Percentiles rank a stretch among this genome's conserved stretches.
Conservation (phyloP, 2,797 vertebrate species). For the Microctenopoma stevenorrisi region DNA sequence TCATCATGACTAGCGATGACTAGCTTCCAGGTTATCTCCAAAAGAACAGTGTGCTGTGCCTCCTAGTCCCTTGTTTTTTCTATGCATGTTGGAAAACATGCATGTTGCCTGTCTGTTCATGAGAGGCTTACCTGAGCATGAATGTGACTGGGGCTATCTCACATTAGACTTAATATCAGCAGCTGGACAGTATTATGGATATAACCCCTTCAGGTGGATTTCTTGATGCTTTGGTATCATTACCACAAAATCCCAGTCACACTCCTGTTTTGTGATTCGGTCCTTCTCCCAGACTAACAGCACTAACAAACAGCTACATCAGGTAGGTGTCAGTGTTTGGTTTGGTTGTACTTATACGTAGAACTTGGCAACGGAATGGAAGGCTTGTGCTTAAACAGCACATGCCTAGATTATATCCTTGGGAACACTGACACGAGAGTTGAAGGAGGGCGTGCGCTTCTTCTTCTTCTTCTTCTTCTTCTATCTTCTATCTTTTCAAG, state of each 20-base stretch:
- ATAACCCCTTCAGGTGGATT: conserved; percentile 17
- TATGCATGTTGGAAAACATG: conserved; percentile 77
- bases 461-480: conserved; percentile 3
- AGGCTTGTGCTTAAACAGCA: conserved; percentile 16
- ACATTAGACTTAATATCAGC: conserved; percentile 5
- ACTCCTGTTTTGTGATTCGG: conserved; percentile 69
- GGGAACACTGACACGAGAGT: not conserved
- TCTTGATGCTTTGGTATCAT: conserved; percentile 28
- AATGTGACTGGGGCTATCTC: conserved; percentile 77
- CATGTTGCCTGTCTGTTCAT: conserved; percentile 80
- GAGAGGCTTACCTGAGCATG: conserved; percentile 67
- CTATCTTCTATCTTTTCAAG: conserved; percentile 21
- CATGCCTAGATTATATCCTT: not conserved
- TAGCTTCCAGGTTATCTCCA: conserved; percentile 34
- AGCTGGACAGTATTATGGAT: not conserved
- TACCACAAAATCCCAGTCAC: conserved; percentile 67
- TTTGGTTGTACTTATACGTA: conserved; percentile 5
- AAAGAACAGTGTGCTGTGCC: conserved; percentile 48
- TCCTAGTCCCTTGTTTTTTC: conserved; percentile 50
- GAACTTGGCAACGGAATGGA: not conserved
- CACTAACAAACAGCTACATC: conserved; percentile 53
- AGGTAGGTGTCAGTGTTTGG: conserved; percentile 16
- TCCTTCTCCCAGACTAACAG: conserved; percentile 70
- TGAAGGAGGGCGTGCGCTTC: conserved; percentile 9
- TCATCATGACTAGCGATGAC: conserved; percentile 58